Base-by-base conservation (phyloP, 2,888 invertebrate genomes). In the Pardosa pseudoannulata region DNA sequence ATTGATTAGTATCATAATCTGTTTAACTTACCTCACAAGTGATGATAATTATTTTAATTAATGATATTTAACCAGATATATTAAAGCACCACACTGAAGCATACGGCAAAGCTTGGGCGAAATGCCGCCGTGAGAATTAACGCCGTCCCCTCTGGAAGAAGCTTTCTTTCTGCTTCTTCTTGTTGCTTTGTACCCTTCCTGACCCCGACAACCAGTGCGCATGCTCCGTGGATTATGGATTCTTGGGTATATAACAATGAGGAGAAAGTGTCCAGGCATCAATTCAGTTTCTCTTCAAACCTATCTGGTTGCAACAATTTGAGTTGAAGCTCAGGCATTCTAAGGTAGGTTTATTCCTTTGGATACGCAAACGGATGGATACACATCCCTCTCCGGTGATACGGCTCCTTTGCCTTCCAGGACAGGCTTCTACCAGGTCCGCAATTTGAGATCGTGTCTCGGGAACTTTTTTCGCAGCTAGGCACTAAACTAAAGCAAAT, bases 191-290 rank as follows among this genome's bases (percentile, higher is more conserved):
- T 31, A 41, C 70, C 41, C 50, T 50, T 46, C 36, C 62, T 83
- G 73, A 83, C 83, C 83, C 83, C 78, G 71, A 67, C 50, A 65
- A 65, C 46, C 27, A 78, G 23, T 73, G 83, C 83, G 83, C 83
- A 85, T 85, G 83, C 73, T 19, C 75, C 6, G 56, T 32, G 67
- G 67, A 39, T 5, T 65, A 65, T 39, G 65, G 50, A 41, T 70
- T 28, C 41, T 28, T 23, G 68, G 72, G 83, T 85, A 85, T 85
- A 85, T 78, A 85, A 83, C 28, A 67, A 78, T 78, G 83, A n/a
- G 28, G 62, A 72, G 78, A 73, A 85, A 79, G 78, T 73, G 23
- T 13, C 65, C 28, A 5, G 46, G 28, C 56, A 72, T 23, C 70
- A 39, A 28, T 27, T n/a, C 23, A 6, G 19, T 56, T 23, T 56